Conservation (phyloP, 2,888 invertebrate species). For the Strigamia transsilvanica region DNA sequence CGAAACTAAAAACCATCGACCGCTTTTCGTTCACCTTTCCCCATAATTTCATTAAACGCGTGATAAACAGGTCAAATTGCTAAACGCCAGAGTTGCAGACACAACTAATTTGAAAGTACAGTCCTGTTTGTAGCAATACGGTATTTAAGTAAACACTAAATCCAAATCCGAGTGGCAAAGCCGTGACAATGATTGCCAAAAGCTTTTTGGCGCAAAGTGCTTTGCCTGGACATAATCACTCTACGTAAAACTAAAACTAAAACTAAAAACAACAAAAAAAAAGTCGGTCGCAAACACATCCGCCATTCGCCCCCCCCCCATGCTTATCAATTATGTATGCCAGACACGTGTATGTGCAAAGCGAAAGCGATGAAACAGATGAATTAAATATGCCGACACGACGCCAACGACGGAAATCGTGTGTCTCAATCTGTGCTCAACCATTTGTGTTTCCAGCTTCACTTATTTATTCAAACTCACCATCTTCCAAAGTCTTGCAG, state of each 20-base stretch:
- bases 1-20: background rate
- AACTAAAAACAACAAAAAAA: background rate
- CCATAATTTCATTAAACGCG: background rate
- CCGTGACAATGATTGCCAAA: background rate
- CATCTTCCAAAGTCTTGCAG: constrained; percentile 50
- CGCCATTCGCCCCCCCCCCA: background rate
- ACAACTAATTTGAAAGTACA: background rate
- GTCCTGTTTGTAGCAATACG: constrained; percentile 9
- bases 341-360: background rate
- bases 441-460: background rate
- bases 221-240: background rate
- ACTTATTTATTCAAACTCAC: constrained; percentile 30
- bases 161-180: background rate
- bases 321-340: background rate
- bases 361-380: background rate
- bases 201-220: constrained; percentile 28
- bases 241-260: background rate
- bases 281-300: background rate
- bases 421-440: background rate
- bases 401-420: background rate
- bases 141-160: constrained; percentile 4
- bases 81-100: background rate
- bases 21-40: background rate
- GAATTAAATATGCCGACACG: constrained; percentile 26
- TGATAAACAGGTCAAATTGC: background rate